Evolutionary conservation across 2,888 invertebrate species (phyloP).

Genomic region (Drosophila atroscutellata): DNA sequence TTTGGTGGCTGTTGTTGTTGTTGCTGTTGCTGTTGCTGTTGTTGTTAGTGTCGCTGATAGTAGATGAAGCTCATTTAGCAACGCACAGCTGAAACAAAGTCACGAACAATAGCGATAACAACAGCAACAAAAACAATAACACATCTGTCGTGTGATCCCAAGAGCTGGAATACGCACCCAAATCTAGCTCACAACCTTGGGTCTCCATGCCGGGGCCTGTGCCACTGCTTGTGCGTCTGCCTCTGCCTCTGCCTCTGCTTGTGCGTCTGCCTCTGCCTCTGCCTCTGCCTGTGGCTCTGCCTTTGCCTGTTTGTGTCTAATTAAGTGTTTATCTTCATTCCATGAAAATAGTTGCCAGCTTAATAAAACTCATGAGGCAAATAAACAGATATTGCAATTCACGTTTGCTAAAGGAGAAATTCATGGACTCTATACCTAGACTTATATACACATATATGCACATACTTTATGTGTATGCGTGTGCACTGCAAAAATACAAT

Average conservation of each 20-base stretch:
- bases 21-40: slow-evolving; percentile 2
- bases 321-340: slow-evolving; percentile 77
- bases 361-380: slow-evolving; percentile 47
- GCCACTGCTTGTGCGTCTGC: not conserved
- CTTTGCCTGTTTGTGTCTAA: slow-evolving; percentile 45
- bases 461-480: not conserved
- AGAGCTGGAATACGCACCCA: slow-evolving; percentile 1
- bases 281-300: not conserved
- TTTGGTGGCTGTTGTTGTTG: slow-evolving; percentile 5
- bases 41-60: slow-evolving; percentile 36
- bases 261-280: not conserved
- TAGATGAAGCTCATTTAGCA: slow-evolving; percentile 50
- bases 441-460: not conserved
- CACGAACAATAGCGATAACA: slow-evolving; percentile 37
- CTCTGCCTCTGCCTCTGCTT: slow-evolving; percentile 4
- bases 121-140: slow-evolving; percentile 26
- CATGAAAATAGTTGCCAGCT: slow-evolving; percentile 59
- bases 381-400: slow-evolving; percentile 28
- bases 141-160: slow-evolving; percentile 45
- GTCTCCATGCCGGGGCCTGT: not conserved
- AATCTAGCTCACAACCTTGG: slow-evolving; percentile 14
- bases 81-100: slow-evolving; percentile 26
- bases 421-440: not conserved
- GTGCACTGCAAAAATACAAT: not conserved
- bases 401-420: not conserved